These are phyloP conservation scores for Aleadryas rufinucha DNA, from an alignment of 2,113 vertebrate genomes.

Conservation along the genomic window DNA sequence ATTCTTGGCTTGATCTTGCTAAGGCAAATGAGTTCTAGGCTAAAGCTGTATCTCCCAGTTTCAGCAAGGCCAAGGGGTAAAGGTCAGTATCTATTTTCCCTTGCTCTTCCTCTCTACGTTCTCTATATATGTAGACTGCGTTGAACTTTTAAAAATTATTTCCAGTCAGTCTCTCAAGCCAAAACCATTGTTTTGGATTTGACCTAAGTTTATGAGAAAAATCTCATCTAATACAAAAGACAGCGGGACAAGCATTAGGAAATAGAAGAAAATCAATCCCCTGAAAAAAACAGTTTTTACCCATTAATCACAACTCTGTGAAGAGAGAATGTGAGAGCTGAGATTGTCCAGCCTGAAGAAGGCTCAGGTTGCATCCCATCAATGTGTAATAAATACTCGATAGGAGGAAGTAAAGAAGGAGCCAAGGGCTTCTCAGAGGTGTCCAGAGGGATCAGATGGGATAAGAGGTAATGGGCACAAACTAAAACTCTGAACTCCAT, in stretches of 20 bases:
- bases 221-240: neutral
- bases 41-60: neutral
- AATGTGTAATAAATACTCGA: neutral
- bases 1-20: neutral
- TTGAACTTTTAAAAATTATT: neutral
- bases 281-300: neutral
- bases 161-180: neutral
- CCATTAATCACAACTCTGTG: neutral
- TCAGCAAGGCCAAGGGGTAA: neutral
- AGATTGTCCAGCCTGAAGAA: neutral
- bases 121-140: neutral
- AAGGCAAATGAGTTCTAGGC: neutral
- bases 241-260: neutral
- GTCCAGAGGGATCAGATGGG: neutral
- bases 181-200: neutral
- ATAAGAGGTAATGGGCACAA: neutral
- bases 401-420: neutral
- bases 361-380: neutral
- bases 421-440: neutral
- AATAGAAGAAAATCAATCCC: neutral
- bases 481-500: neutral
- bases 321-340: neutral
- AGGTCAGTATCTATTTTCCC: neutral
- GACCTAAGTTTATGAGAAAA: neutral
- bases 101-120: neutral